Conservation (phyloP, 2,888 invertebrate genomes). For the Athetis lepigone region DNA sequence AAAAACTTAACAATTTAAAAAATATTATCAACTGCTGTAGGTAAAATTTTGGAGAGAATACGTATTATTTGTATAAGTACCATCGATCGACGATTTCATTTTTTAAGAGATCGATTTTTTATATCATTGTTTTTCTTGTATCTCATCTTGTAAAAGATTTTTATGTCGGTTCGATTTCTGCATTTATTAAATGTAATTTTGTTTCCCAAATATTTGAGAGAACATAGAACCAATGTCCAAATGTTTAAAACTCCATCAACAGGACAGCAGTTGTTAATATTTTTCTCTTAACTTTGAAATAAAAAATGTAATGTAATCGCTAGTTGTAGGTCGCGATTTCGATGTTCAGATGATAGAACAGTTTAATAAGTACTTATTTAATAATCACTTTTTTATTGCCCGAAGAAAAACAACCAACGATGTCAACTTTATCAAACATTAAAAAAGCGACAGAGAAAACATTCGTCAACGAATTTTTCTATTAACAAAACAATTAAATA, state of each 20-base stretch:
- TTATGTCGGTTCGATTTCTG: not conserved
- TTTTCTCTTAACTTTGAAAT: conserved; percentile 71
- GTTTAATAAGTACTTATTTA: conserved; percentile 38
- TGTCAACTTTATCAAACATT: conserved; percentile 43
- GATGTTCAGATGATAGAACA: conserved; percentile 47
- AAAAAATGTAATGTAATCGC: conserved; percentile 90
- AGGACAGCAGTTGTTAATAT: conserved; percentile 37
- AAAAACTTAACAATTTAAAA: conserved; percentile 86
- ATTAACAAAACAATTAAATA: conserved; percentile 80
- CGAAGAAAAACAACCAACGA: conserved; percentile 33
- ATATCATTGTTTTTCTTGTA: not conserved
- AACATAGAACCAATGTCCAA: conserved; percentile 14
- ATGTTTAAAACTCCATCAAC: not conserved
- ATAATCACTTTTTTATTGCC: conserved; percentile 42
- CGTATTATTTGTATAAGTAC: not conserved
- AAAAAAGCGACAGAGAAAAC: conserved; percentile 56
- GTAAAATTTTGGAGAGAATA: not conserved
- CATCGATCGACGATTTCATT: not conserved
- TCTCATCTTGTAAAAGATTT: no score
- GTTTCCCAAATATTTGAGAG: not conserved
- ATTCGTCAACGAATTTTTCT: conserved; percentile 76
- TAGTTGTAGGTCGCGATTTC: conserved; percentile 71
- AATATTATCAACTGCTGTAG: conserved; percentile 43
- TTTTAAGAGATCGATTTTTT: not conserved
- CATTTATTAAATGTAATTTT: not conserved